phyloP scores from a whole-genome alignment of 2,113 vertebrate genomes.

The Hassar affinis region DNA sequence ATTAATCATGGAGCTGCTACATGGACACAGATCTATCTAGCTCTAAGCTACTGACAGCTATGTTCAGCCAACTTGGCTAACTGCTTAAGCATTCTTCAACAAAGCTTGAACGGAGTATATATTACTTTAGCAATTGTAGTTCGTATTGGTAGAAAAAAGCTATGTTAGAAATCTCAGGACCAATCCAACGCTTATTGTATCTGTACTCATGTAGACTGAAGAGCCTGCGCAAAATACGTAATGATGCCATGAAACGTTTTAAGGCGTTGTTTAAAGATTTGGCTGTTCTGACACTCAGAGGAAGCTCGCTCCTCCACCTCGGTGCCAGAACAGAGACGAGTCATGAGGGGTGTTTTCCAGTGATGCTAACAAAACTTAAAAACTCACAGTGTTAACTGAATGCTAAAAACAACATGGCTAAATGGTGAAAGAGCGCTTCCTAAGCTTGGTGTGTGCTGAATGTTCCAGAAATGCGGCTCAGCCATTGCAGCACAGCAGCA shows the following conservation, averaged over 20 bases:
- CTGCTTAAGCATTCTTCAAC: background rate
- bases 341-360: background rate
- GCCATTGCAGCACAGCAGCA: background rate
- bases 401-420: background rate
- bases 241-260: no score
- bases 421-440: background rate
- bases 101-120: background rate
- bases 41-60: background rate
- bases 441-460: background rate
- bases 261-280: no score
- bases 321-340: background rate
- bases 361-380: background rate
- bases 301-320: no score
- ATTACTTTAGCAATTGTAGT: background rate
- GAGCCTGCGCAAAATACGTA: no score
- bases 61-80: background rate
- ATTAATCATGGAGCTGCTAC: no score
- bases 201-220: background rate
- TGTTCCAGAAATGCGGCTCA: background rate
- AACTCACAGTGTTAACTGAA: background rate
- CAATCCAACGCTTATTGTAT: background rate
- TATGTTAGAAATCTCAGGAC: background rate
- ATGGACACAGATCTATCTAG: background rate
- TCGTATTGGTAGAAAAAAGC: background rate
- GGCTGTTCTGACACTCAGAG: no score